These are phyloP conservation scores for Centrocercus urophasianus DNA, from an alignment of 2,113 vertebrate species.

Conservation along the genomic window DNA sequence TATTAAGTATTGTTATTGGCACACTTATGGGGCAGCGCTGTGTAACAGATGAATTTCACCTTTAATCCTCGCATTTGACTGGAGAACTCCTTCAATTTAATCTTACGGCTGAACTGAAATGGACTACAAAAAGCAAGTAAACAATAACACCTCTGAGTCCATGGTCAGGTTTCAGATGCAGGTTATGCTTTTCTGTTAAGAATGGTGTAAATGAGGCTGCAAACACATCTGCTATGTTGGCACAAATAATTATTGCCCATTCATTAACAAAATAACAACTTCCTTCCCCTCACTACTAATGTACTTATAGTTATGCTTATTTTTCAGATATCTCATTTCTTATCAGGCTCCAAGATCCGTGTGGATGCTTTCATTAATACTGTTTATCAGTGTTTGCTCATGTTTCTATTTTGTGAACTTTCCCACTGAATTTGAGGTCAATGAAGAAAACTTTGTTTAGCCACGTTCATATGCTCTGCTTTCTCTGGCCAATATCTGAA, in stretches of 20 bases:
- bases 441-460: not conserved
- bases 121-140: not conserved
- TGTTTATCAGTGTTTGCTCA: not conserved
- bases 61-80: not conserved
- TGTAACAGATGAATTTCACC: not conserved
- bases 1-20: not conserved
- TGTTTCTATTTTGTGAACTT: not conserved
- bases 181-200: not conserved
- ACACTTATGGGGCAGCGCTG: accelerated
- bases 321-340: not conserved
- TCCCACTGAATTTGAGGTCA: not conserved
- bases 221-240: not conserved
- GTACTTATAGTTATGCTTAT: not conserved
- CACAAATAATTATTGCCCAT: not conserved
- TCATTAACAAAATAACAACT: not conserved
- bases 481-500: not conserved
- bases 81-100: not conserved
- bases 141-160: not conserved
- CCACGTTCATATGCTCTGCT: not conserved
- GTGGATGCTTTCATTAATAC: not conserved
- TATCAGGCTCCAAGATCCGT: not conserved
- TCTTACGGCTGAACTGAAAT: not conserved
- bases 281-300: not conserved
- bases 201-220: not conserved
- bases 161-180: not conserved